These are phyloP conservation scores for Amphipoea oculea DNA, from an alignment of 2,888 invertebrate species.

Conservation along the genomic window DNA sequence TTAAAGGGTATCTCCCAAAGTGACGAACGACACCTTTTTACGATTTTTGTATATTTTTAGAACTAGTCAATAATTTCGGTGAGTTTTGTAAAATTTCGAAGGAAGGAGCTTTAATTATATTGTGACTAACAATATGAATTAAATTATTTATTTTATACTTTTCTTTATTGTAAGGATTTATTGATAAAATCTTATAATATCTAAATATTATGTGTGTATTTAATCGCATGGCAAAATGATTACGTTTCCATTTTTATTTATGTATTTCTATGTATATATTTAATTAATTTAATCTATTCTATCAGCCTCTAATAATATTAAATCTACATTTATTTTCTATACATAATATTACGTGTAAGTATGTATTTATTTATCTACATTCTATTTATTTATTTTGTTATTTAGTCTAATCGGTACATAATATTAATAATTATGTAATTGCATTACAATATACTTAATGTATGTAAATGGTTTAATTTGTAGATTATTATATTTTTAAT, in stretches of 20 bases:
- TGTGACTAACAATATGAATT: constrained; percentile 50
- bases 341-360: neutral
- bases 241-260: neutral
- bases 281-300: neutral
- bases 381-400: constrained; percentile 14
- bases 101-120: constrained; percentile 68
- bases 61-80: constrained; percentile 79
- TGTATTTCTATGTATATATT: neutral
- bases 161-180: constrained; percentile 5
- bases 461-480: neutral
- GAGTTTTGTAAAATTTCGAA: constrained; percentile 57
- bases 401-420: constrained; percentile 31
- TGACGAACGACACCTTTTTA: constrained; percentile 63
- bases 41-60: constrained; percentile 73
- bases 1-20: constrained; percentile 44
- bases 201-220: neutral
- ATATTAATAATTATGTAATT: neutral
- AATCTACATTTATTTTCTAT: neutral
- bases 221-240: neutral
- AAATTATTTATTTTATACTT: constrained; percentile 59
- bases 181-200: neutral
- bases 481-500: neutral
- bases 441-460: neutral
- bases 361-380: neutral
- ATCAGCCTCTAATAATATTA: neutral